Conservation (phyloP, 2,888 invertebrate genomes). For the Drosophila nr. fundita region DNA sequence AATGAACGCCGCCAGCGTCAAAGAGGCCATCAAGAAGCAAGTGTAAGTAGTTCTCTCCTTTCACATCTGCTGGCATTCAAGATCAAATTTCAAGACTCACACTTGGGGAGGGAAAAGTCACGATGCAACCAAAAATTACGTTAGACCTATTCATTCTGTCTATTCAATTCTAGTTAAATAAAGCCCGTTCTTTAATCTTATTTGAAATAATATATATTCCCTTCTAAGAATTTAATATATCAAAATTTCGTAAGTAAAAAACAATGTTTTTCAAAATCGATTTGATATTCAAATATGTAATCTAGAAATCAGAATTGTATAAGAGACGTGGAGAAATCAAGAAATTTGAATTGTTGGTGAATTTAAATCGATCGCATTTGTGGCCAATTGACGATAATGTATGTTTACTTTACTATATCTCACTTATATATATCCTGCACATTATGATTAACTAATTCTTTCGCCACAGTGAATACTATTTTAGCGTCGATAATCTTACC, state of each 20-base stretch:
- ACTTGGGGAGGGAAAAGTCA: background rate
- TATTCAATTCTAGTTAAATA: background rate
- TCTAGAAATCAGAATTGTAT: background rate
- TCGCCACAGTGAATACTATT: slow-evolving; percentile 96
- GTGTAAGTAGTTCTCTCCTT: slow-evolving; percentile 88
- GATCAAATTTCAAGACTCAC: background rate
- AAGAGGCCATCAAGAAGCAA: slow-evolving; percentile 94
- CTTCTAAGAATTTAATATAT: background rate
- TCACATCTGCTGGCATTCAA: background rate
- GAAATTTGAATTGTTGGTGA: background rate
- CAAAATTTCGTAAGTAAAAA: background rate
- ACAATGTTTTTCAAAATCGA: background rate
- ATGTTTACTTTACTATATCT: background rate
- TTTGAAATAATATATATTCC: background rate
- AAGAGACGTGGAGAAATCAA: background rate
- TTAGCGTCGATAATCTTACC: slow-evolving; percentile 97
- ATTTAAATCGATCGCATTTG: background rate
- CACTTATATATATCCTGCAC: no score
- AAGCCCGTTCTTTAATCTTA: background rate
- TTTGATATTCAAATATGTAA: background rate
- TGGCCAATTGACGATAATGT: background rate
- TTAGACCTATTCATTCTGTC: background rate
- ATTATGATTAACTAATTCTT: slow-evolving; percentile 12
- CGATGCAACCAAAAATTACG: background rate
- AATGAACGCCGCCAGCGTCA: slow-evolving; percentile 87